Percentiles rank a stretch among this genome's conserved stretches.
These are phyloP conservation scores for Brotula barbata DNA, from an alignment of 2,797 vertebrate species.

Conservation along the genomic window DNA sequence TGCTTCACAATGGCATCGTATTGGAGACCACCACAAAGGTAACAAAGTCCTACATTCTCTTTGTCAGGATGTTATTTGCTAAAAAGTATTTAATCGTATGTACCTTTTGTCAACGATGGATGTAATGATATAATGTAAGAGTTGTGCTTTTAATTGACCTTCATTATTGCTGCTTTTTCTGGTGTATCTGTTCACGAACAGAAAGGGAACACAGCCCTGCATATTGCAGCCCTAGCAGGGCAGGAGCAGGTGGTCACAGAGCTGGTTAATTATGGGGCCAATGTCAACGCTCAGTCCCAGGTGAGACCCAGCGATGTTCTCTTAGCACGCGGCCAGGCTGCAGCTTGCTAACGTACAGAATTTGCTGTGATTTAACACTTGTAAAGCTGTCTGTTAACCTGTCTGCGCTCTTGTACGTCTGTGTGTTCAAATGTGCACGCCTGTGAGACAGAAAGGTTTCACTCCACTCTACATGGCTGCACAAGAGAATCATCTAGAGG, in stretches of 20 bases:
- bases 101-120: too few relatives aligned
- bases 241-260: conserved; percentile 95
- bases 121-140: too few relatives aligned
- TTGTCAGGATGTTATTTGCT: too few relatives aligned
- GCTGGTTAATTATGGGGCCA: conserved; percentile 91
- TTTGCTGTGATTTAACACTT: conserved; percentile 47
- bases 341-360: conserved; percentile 10
- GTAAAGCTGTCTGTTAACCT: conserved; percentile 64
- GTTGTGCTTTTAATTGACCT: too few relatives aligned
- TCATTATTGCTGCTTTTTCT: too few relatives aligned
- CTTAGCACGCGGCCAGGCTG: conserved; percentile 19
- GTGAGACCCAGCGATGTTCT: conserved; percentile 72
- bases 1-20: conserved; percentile 90
- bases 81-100: too few relatives aligned
- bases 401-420: conserved; percentile 62
- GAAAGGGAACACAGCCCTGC: conserved; percentile 98
- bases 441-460: conserved; percentile 93
- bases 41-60: conserved; percentile 22
- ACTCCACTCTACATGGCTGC: conserved; percentile 98
- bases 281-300: conserved; percentile 97
- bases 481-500: conserved; percentile 95
- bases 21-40: conserved; percentile 97
- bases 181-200: conserved; percentile 55
- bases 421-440: conserved; percentile 55
- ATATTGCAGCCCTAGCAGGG: conserved; percentile 94